Percentiles rank a stretch among this genome's conserved stretches.
phyloP scores from a whole-genome alignment of 2,888 invertebrate species.

The Liposcelis brunnea region DNA sequence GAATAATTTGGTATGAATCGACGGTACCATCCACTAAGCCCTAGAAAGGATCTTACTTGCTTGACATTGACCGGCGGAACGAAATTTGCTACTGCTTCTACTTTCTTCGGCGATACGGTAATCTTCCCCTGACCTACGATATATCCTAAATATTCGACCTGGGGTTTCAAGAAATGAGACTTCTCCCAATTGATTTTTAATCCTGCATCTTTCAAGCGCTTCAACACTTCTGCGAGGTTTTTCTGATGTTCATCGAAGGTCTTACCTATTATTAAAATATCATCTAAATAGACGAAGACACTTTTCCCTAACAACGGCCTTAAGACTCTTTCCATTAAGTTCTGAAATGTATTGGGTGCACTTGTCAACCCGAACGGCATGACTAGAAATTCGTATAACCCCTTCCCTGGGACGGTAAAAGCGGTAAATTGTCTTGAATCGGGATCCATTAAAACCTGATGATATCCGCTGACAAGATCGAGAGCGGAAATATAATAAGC shows the following conservation, averaged over 20 bases:
- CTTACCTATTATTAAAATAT: neutral
- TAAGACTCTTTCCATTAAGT: neutral
- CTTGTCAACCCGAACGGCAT: no score
- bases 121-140: neutral
- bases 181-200: neutral
- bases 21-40: neutral
- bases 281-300: neutral
- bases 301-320: neutral
- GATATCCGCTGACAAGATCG: conserved; percentile 21
- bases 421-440: conserved; percentile 22
- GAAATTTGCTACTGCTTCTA: neutral
- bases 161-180: neutral
- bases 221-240: no score
- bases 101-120: neutral
- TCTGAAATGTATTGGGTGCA: no score
- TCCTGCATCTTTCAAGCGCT: no score
- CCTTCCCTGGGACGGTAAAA: no score
- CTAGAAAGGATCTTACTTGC: neutral
- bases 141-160: conserved; percentile 1
- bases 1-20: neutral
- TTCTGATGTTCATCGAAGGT: neutral
- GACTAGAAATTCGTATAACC: no score
- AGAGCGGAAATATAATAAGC: conserved; percentile 20
- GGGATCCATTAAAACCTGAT: conserved; percentile 21
- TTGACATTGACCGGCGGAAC: neutral